A percentile compares a stretch with the other conserved stretches of the same genome.
Evolutionary conservation across 2,888 invertebrate species (phyloP).

Genomic region (Ectemnius cavifrons): DNA sequence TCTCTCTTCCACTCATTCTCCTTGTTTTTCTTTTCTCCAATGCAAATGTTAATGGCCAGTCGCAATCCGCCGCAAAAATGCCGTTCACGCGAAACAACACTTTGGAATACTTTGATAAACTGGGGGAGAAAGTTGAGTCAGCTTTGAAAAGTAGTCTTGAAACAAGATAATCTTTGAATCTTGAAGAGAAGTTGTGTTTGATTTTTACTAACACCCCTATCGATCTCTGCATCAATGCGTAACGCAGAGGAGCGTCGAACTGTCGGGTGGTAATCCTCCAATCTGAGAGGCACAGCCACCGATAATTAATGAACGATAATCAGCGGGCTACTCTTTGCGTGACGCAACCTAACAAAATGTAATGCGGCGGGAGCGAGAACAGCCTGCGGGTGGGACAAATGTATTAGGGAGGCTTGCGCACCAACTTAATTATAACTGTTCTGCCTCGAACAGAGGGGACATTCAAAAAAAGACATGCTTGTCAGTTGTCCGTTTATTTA

Average conservation of each 20-base stretch:
- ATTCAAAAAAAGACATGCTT: conserved; percentile 15
- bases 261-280: conserved; percentile 50
- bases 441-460: too few species aligned
- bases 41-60: conserved; percentile 48
- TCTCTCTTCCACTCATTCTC: conserved; percentile 38
- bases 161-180: too few species aligned
- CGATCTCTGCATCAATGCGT: conserved; percentile 23
- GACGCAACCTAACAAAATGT: conserved; percentile 55
- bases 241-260: conserved; percentile 25
- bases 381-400: conserved; percentile 26
- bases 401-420: conserved; percentile 37
- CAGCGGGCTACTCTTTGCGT: conserved; percentile 47
- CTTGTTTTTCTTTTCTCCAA: conserved; percentile 45
- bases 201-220: too few species aligned
- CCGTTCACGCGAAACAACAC: conserved; percentile 5
- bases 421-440: conserved; percentile 14
- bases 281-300: conserved; percentile 53
- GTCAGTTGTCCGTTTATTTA: conserved; percentile 31
- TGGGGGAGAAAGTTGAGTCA: too few species aligned
- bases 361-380: conserved; percentile 36
- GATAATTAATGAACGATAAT: conserved; percentile 65
- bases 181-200: too few species aligned
- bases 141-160: too few species aligned
- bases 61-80: conserved; percentile 26
- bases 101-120: too few species aligned